phyloP scores from a whole-genome alignment of 2,888 invertebrate species.

The Allacma fusca region DNA sequence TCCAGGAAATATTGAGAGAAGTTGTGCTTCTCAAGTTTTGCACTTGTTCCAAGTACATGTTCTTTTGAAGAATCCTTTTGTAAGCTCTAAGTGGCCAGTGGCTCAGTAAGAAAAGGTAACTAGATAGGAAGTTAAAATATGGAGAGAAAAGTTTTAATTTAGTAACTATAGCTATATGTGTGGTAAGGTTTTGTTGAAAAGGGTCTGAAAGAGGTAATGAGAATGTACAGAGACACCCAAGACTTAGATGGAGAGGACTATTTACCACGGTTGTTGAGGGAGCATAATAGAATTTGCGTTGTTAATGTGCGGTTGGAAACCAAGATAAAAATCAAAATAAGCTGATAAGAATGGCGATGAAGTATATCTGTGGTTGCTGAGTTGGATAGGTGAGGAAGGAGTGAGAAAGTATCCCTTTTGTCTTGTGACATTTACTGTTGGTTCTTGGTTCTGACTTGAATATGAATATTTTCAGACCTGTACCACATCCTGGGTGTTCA shows the following conservation, averaged over 20 bases:
- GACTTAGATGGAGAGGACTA: neutral
- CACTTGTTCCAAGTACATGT: no score
- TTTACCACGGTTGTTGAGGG: neutral
- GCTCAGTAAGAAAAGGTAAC: neutral
- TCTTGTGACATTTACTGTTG: neutral
- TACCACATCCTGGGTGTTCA: slow-evolving; percentile 77
- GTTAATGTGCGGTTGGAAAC: slow-evolving; percentile 27
- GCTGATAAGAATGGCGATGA: slow-evolving; percentile 10
- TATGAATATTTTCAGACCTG: slow-evolving; percentile 69
- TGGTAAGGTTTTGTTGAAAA: neutral
- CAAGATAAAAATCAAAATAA: neutral
- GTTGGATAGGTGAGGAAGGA: neutral
- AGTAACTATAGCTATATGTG: neutral
- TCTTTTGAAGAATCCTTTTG: no score
- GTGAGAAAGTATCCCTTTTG: neutral
- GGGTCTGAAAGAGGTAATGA: neutral
- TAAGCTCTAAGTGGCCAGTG: no score
- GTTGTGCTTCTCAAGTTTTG: no score
- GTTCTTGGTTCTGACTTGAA: slow-evolving; percentile 10
- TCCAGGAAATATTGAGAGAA: no score
- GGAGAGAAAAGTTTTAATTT: slow-evolving; percentile 1
- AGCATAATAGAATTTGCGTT: slow-evolving; percentile 19
- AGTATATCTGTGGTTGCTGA: neutral
- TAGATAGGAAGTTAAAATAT: neutral
- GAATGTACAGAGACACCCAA: neutral